phyloP scores from a whole-genome alignment of 1,140 invertebrate genomes.

The Globodera ellingtonae region DNA sequence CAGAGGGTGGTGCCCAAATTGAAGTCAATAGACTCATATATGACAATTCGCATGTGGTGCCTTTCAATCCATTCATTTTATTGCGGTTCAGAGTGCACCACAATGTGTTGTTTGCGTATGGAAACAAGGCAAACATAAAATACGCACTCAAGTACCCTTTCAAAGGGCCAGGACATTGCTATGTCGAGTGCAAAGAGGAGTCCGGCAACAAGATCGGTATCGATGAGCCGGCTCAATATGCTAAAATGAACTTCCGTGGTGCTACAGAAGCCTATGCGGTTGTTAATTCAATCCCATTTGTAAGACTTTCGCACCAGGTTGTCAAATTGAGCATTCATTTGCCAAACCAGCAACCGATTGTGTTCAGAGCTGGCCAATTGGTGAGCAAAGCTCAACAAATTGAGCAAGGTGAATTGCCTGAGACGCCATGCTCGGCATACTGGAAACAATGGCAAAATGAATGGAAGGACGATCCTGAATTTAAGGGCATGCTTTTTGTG shows the following conservation, averaged over 20 bases:
- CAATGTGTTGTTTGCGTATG: background rate
- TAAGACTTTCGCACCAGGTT: background rate
- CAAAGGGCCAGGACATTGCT: no score
- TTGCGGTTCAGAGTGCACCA: no score
- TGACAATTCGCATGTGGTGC: slow-evolving; percentile 12
- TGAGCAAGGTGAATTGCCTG: background rate
- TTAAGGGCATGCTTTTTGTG: no score
- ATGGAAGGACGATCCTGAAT: background rate
- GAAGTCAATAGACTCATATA: no score
- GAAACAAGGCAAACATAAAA: background rate
- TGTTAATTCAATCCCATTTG: background rate
- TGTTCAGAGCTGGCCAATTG: no score
- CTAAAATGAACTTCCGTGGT: no score
- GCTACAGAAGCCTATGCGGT: background rate
- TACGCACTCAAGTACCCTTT: no score
- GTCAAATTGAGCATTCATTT: background rate
- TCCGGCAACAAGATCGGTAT: no score
- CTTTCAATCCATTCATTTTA: background rate
- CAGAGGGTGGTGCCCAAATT: no score
- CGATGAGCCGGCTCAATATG: no score
- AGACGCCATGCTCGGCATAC: background rate
- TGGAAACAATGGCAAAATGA: slow-evolving; percentile 4
- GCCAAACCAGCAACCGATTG: background rate
- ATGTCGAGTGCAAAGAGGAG: no score
- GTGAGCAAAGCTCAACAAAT: background rate